phyloP scores from a whole-genome alignment of 64 coral and sea anemone genomes.

The Montipora sp. region DNA sequence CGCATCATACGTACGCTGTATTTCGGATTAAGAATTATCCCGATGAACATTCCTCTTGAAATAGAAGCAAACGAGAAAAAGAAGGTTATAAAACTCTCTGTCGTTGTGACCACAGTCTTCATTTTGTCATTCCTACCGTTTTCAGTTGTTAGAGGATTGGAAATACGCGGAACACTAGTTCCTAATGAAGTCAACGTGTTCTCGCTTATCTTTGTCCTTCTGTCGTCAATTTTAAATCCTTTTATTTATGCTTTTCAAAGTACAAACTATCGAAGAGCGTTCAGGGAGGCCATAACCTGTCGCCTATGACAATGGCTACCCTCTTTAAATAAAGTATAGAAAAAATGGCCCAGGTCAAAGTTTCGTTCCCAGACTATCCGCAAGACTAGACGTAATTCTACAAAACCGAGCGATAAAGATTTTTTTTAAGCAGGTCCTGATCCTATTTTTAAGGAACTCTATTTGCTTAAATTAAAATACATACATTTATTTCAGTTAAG shows the following conservation, averaged over 20 bases:
- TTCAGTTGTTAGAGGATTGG: neutral
- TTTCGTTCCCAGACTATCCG: too few relatives aligned
- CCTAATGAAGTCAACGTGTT: neutral
- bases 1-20: constrained; percentile 48
- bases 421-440: too few relatives aligned
- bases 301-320: neutral
- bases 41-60: constrained; percentile 5
- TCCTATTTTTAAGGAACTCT: too few relatives aligned
- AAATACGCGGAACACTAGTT: neutral
- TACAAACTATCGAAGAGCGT: constrained; percentile 48
- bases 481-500: too few relatives aligned
- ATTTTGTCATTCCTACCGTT: constrained; percentile 13
- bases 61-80: constrained; percentile 16
- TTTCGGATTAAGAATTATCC: constrained; percentile 15
- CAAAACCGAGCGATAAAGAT: too few relatives aligned
- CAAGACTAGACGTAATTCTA: too few relatives aligned
- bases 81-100: constrained; percentile 21
- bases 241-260: constrained; percentile 65
- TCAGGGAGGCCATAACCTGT: constrained; percentile 36
- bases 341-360: too few relatives aligned
- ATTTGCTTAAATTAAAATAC: too few relatives aligned
- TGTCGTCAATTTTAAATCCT: constrained; percentile 39
- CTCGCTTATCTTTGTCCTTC: neutral
- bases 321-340: too few relatives aligned
- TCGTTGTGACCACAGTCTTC: constrained; percentile 24